Percentiles rank a stretch among this genome's conserved stretches.
Conservation (phyloP, 1,140 invertebrate genomes). For the Aphaenogaster floridana region DNA sequence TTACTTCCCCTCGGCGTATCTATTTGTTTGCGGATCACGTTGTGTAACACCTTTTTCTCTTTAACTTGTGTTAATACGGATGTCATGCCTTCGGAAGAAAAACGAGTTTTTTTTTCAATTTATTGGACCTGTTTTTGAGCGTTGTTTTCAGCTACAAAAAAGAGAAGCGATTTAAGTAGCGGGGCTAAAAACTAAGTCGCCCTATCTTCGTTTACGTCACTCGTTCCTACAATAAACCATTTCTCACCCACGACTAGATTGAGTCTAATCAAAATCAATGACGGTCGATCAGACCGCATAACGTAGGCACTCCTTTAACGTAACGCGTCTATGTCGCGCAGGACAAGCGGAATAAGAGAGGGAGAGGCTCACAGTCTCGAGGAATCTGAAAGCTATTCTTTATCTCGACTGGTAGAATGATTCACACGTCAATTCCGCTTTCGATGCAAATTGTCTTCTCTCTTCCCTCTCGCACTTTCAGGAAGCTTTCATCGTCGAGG, state of each 20-base stretch:
- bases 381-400: not conserved
- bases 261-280: slow-evolving; percentile 47
- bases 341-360: not conserved
- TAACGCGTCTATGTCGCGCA: not conserved
- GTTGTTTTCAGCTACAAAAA: not conserved
- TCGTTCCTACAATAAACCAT: not conserved
- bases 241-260: not conserved
- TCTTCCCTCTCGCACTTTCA: not conserved
- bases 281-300: not conserved
- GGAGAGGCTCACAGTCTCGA: not conserved
- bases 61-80: not conserved
- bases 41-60: not conserved
- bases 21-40: not conserved
- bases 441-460: not conserved
- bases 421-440: not conserved
- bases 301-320: not conserved
- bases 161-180: not conserved
- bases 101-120: not conserved
- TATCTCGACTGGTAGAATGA: not conserved
- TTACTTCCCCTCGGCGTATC: not conserved
- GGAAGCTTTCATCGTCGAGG: not conserved
- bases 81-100: not conserved
- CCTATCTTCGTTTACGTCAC: not conserved
- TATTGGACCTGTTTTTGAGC: not conserved
- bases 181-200: not conserved